Conservation (phyloP, 2,113 vertebrate species). For the Vidua chalybeata region DNA sequence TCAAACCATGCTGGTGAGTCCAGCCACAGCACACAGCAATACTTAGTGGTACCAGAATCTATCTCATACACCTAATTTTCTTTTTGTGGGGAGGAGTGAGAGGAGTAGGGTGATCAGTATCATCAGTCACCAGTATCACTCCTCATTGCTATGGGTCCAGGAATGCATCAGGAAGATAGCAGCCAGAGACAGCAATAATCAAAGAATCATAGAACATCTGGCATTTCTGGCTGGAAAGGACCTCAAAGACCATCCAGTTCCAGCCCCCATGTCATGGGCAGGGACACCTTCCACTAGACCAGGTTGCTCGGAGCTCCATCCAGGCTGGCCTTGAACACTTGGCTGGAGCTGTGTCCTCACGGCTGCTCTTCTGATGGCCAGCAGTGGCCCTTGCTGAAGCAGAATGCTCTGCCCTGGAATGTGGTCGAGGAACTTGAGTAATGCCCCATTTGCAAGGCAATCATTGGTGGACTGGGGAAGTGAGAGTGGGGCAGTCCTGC, state of each 20-base stretch:
- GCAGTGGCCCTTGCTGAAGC: background rate
- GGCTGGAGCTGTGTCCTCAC: background rate
- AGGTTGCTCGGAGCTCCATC: background rate
- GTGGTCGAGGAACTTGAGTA: no score
- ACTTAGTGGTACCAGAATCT: background rate
- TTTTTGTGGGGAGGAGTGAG: background rate
- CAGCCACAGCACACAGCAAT: background rate
- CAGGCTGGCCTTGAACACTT: background rate
- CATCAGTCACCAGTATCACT: background rate
- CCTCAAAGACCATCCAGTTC: background rate
- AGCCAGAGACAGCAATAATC: background rate
- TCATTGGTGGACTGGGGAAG: background rate
- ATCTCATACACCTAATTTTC: background rate
- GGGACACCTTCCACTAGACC: background rate
- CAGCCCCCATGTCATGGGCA: background rate
- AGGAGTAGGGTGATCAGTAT: background rate
- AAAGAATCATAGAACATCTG: background rate
- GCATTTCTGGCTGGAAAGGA: background rate
- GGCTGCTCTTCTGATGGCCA: background rate
- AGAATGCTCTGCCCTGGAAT: background rate
- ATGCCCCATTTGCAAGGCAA: background rate
- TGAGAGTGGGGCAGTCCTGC: no score
- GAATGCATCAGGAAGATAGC: background rate
- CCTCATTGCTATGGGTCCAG: background rate
- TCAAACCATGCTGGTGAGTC: background rate